A percentile compares a stretch with the other conserved stretches of the same genome.
Conservation (phyloP, 2,113 vertebrate genomes). For the Hymenochirus boettgeri region DNA sequence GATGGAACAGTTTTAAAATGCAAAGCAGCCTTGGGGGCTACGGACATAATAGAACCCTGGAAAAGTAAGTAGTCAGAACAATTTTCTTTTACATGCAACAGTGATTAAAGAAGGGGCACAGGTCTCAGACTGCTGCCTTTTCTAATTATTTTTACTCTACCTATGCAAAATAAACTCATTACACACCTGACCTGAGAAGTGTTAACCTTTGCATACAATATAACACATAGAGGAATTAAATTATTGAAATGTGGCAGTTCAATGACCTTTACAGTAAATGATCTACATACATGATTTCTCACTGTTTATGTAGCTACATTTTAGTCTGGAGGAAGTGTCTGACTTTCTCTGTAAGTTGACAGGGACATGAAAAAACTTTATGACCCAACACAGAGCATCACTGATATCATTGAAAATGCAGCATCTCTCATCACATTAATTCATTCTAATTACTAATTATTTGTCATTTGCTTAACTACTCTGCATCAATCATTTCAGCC, state of each 20-base stretch:
- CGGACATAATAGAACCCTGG: slow-evolving; percentile 35
- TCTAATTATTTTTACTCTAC: slow-evolving; percentile 38
- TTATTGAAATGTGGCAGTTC: slow-evolving; percentile 13
- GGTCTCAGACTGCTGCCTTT: slow-evolving; percentile 29
- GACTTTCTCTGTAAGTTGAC: not conserved
- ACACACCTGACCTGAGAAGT: slow-evolving; percentile 31
- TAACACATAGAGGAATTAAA: slow-evolving; percentile 19
- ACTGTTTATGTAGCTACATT: not conserved
- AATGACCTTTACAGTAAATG: slow-evolving; percentile 16
- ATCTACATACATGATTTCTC: slow-evolving; percentile 16
- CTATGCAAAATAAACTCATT: slow-evolving; percentile 37
- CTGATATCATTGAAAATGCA: too few species aligned
- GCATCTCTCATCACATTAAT: not conserved
- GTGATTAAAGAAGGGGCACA: slow-evolving; percentile 32
- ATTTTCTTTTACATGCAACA: slow-evolving; percentile 41
- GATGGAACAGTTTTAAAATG: slow-evolving; percentile 38
- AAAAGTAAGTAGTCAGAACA: slow-evolving; percentile 33
- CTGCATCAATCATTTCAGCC: not conserved
- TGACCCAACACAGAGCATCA: not conserved
- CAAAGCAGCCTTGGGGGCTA: slow-evolving; percentile 27
- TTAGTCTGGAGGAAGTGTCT: not conserved
- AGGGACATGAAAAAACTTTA: not conserved
- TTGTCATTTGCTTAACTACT: not conserved
- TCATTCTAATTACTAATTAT: slow-evolving; percentile 14
- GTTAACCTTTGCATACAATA: slow-evolving; percentile 35